Evolutionary conservation across 53 echinoderm and acorn worm genomes (phyloP).

Genomic region (Astropecten irregularis): DNA sequence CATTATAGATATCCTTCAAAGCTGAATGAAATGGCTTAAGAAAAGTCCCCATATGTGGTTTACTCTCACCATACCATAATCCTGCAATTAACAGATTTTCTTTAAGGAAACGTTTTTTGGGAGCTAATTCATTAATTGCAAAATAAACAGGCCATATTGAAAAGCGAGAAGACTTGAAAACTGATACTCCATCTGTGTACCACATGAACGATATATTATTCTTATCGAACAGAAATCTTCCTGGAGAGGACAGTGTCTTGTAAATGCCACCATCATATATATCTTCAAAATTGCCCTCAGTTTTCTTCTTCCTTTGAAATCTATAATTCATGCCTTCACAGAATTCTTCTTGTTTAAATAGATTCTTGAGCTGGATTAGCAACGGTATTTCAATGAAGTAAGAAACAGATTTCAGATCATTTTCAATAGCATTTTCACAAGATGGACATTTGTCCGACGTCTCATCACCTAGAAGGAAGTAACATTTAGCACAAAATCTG

Average conservation of each 20-base stretch:
- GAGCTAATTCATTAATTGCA: slow-evolving; percentile 60
- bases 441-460: slow-evolving; percentile 1
- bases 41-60: slow-evolving; percentile 51
- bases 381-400: slow-evolving; percentile 42
- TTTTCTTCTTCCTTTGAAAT: slow-evolving; percentile 40
- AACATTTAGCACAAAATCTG: slow-evolving; percentile 48
- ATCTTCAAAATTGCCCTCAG: slow-evolving; percentile 44
- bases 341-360: slow-evolving; percentile 26
- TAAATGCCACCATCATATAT: slow-evolving; percentile 50
- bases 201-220: slow-evolving; percentile 65
- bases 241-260: slow-evolving; percentile 13
- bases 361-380: neutral
- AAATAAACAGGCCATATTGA: slow-evolving; percentile 56
- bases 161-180: slow-evolving; percentile 64
- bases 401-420: slow-evolving; percentile 8
- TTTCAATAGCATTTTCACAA: neutral
- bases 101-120: slow-evolving; percentile 16
- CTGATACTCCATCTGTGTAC: slow-evolving; percentile 57
- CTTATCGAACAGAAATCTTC: neutral
- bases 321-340: slow-evolving; percentile 28
- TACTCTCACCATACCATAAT: slow-evolving; percentile 55
- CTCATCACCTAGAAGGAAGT: neutral
- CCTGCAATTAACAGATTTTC: slow-evolving; percentile 63
- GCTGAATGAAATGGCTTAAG: slow-evolving; percentile 35
- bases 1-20: neutral